Conservation (phyloP, 2,888 invertebrate genomes). For the Aromia moschata region DNA sequence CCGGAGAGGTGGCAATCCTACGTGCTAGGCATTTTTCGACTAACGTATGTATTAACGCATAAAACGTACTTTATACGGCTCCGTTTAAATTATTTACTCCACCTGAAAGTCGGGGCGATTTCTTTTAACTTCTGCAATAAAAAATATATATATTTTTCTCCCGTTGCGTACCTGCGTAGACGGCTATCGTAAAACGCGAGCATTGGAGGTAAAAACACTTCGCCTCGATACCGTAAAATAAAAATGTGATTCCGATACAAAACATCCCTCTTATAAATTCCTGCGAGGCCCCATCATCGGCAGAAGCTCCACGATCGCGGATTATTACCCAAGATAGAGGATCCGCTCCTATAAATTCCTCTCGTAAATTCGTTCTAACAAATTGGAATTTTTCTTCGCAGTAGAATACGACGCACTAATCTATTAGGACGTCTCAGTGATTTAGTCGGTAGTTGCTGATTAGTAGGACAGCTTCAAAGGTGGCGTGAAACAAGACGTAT, state of each 20-base stretch:
- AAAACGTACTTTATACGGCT: not conserved
- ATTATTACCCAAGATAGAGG: constrained; percentile 1
- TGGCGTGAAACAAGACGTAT: too few species aligned
- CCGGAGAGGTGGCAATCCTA: too few species aligned
- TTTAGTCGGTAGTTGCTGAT: too few species aligned
- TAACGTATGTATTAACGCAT: too few species aligned
- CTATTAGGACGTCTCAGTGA: not conserved
- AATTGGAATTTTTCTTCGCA: not conserved
- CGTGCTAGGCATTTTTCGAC: too few species aligned
- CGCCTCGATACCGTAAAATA: constrained; percentile 1
- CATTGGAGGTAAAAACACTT: not conserved
- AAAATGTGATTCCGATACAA: constrained; percentile 9
- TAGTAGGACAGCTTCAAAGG: too few species aligned
- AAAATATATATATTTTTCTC: not conserved
- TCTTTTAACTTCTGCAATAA: not conserved
- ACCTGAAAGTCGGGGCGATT: not conserved
- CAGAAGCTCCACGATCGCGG: not conserved
- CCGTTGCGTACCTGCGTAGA: not conserved
- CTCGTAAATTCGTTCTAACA: constrained; percentile 1
- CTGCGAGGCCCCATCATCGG: too few species aligned
- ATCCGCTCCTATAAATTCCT: not conserved
- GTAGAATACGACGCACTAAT: too few species aligned
- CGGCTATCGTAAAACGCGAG: not conserved
- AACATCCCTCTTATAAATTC: constrained; percentile 1
- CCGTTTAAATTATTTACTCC: not conserved